Evolutionary conservation across 2,797 vertebrate genomes (phyloP).

Genomic region (Epinephelus coioides): DNA sequence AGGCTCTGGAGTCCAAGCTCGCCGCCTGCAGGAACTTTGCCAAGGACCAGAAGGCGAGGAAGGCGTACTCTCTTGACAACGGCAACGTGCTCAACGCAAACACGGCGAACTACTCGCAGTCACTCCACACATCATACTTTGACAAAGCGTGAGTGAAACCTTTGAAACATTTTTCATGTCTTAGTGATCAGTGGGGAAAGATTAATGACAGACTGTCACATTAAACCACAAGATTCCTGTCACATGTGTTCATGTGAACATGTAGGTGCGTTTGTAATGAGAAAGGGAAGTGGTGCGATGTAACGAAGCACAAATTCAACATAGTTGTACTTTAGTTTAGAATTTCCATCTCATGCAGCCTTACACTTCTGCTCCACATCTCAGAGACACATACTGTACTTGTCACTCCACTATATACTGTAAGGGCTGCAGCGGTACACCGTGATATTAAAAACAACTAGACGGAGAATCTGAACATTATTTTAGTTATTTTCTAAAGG

Average conservation of each 20-base stretch:
- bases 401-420: too few species aligned
- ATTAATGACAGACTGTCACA: background rate
- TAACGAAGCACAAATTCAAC: too few species aligned
- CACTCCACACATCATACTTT: constrained; percentile 92
- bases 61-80: constrained; percentile 89
- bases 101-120: constrained; percentile 88
- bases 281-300: too few species aligned
- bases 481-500: too few species aligned
- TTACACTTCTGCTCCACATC: too few species aligned
- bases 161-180: too few species aligned
- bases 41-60: constrained; percentile 95
- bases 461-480: too few species aligned
- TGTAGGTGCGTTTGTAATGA: background rate
- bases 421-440: too few species aligned
- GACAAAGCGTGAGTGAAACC: constrained; percentile 93
- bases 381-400: too few species aligned
- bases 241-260: background rate
- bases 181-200: background rate
- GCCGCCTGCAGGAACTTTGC: constrained; percentile 97
- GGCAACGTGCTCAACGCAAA: constrained; percentile 87
- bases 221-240: background rate
- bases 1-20: constrained; percentile 98
- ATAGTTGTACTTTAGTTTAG: too few species aligned
- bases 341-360: too few species aligned
- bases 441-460: too few species aligned